Evolutionary conservation across 2,888 invertebrate species (phyloP).

Genomic region (Phragmatobia fuliginosa): DNA sequence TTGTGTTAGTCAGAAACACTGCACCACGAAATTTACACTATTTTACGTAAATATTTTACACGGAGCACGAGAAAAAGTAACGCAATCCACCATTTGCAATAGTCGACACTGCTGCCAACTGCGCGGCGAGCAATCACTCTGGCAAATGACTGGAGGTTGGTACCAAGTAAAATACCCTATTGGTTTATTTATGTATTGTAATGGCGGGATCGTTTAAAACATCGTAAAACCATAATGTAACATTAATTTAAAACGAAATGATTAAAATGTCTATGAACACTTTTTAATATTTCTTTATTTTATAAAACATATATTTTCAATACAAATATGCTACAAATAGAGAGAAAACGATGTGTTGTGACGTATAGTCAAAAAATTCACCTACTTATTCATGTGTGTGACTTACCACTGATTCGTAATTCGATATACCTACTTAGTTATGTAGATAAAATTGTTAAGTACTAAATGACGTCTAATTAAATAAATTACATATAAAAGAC

Average conservation of each 20-base stretch:
- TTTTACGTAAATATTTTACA: slow-evolving; percentile 88
- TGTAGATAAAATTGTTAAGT: neutral
- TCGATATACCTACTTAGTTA: neutral
- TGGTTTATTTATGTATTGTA: slow-evolving; percentile 72
- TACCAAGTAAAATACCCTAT: slow-evolving; percentile 63
- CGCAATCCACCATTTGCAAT: slow-evolving; percentile 87
- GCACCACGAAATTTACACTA: slow-evolving; percentile 83
- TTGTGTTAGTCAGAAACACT: slow-evolving; percentile 85
- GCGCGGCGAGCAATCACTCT: slow-evolving; percentile 76
- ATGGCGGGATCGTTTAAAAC: slow-evolving; percentile 73
- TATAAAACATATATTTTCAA: slow-evolving; percentile 8
- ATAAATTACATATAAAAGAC: neutral
- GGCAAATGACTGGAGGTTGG: slow-evolving; percentile 74
- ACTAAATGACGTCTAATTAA: neutral
- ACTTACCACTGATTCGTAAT: neutral
- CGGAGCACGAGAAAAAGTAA: slow-evolving; percentile 86
- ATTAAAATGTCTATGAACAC: neutral
- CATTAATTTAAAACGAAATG: slow-evolving; percentile 10
- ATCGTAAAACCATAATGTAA: slow-evolving; percentile 51
- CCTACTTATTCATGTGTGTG: neutral
- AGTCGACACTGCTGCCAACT: slow-evolving; percentile 85
- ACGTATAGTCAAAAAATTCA: neutral
- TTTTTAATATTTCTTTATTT: neutral
- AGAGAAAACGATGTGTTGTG: neutral
- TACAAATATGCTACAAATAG: neutral